A percentile compares a stretch with the other conserved stretches of the same genome.
Evolutionary conservation across 92 coral and sea anemone species (phyloP).

Genomic region (Chrysogorgia sp.): DNA sequence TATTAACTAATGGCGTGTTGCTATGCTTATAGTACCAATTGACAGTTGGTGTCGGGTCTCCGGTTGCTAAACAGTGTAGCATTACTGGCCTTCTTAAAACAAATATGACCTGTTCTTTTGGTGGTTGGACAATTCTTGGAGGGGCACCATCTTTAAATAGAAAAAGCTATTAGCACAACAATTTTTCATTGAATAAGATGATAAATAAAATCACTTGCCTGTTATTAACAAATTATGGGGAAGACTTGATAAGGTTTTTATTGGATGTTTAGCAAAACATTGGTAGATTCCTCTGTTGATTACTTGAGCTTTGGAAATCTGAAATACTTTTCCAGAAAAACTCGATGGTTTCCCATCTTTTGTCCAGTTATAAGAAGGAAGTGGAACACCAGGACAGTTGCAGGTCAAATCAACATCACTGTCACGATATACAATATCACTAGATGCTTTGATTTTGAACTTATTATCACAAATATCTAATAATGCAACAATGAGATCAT

Average conservation of each 20-base stretch:
- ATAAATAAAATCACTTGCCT: slow-evolving; percentile 14
- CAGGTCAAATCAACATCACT: slow-evolving; percentile 9
- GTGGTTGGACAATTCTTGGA: slow-evolving; percentile 40
- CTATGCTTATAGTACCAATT: slow-evolving; percentile 60
- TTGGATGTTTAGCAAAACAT: slow-evolving; percentile 60
- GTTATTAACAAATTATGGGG: slow-evolving; percentile 10
- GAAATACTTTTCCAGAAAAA: slow-evolving; percentile 40
- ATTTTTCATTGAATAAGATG: neutral
- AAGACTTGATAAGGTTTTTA: slow-evolving; percentile 47
- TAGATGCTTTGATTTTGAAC: slow-evolving; percentile 1
- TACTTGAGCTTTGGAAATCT: slow-evolving; percentile 46
- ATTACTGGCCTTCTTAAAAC: slow-evolving; percentile 23
- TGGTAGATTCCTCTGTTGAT: slow-evolving; percentile 70
- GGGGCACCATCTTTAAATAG: slow-evolving; percentile 67
- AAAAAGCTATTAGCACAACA: neutral
- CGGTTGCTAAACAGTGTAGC: slow-evolving; percentile 72
- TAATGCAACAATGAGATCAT: neutral
- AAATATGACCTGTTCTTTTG: slow-evolving; percentile 24
- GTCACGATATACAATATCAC: neutral
- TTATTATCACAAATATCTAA: slow-evolving; percentile 18
- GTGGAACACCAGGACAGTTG: slow-evolving; percentile 48
- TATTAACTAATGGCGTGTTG: slow-evolving; percentile 37
- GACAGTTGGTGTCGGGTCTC: slow-evolving; percentile 69
- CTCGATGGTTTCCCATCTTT: slow-evolving; percentile 52
- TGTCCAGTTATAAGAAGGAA: slow-evolving; percentile 64